Evolutionary conservation across 2,797 vertebrate genomes (phyloP).

Genomic region (Lutjanus campechanus): DNA sequence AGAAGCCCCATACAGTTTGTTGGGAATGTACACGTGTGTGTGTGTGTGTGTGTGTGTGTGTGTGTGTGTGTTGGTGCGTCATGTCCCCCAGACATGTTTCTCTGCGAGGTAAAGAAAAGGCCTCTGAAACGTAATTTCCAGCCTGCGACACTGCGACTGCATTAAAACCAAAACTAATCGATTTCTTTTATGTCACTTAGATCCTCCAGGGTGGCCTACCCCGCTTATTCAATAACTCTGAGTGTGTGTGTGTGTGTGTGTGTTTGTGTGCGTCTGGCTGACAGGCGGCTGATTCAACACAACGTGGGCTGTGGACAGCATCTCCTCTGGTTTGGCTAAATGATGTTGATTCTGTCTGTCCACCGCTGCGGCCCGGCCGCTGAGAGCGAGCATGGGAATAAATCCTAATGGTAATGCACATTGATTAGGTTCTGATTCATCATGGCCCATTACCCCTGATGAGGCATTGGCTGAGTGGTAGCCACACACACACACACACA

Average conservation of each 20-base stretch:
- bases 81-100: neutral
- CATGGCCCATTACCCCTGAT: conserved; percentile 70
- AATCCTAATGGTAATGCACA: conserved; percentile 72
- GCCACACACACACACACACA: conserved; percentile 6
- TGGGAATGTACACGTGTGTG: neutral
- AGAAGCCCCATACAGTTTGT: neutral
- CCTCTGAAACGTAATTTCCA: conserved; percentile 5
- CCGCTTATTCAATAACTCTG: conserved; percentile 25
- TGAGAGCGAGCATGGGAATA: conserved; percentile 47
- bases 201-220: conserved; percentile 3
- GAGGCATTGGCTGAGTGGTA: conserved; percentile 51
- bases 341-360: conserved; percentile 45
- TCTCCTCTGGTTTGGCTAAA: conserved; percentile 49
- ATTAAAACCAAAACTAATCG: conserved; percentile 29
- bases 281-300: conserved; percentile 57
- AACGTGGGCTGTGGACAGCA: conserved; percentile 39
- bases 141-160: neutral
- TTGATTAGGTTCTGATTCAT: conserved; percentile 77
- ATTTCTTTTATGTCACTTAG: conserved; percentile 27
- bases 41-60: neutral
- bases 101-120: neutral
- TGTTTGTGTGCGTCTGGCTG: conserved; percentile 15
- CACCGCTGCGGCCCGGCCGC: neutral
- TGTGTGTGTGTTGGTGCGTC: neutral
- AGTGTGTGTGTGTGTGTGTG: neutral